Percentiles rank a stretch among this genome's conserved stretches.
Evolutionary conservation across 2,888 invertebrate species (phyloP).

Genomic region (Rhogogaster chlorosoma): DNA sequence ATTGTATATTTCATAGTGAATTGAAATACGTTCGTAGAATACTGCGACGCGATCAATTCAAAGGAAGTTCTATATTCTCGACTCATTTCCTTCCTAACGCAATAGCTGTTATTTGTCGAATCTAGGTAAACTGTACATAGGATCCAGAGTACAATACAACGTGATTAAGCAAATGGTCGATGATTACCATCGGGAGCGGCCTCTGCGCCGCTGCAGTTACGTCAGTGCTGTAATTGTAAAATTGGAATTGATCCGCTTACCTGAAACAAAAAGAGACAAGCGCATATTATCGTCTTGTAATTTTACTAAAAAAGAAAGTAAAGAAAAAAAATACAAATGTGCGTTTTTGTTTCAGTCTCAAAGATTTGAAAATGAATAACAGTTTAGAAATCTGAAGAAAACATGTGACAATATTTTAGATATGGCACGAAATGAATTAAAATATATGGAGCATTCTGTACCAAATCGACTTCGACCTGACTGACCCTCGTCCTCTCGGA

Average conservation of each 20-base stretch:
- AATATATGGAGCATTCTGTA: too few relatives aligned
- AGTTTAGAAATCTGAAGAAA: neutral
- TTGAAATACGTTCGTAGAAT: neutral
- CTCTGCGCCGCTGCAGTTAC: neutral
- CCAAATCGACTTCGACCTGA: too few relatives aligned
- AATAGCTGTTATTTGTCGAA: neutral
- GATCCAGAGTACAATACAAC: constrained; percentile 18
- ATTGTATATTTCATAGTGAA: neutral
- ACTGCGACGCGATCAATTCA: neutral
- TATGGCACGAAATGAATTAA: too few relatives aligned
- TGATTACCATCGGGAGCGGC: constrained; percentile 36
- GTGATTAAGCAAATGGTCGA: constrained; percentile 30
- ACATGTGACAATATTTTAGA: too few relatives aligned
- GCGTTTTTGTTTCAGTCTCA: neutral
- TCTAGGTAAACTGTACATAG: constrained; percentile 19
- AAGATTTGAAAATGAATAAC: neutral
- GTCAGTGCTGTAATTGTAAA: constrained; percentile 13
- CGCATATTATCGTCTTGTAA: too few relatives aligned
- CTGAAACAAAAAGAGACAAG: constrained; percentile 23
- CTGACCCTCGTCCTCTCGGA: too few relatives aligned
- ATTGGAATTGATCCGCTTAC: constrained; percentile 27
- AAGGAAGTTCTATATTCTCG: neutral
- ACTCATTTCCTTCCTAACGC: constrained; percentile 4
- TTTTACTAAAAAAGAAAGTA: too few relatives aligned
- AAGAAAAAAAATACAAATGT: too few relatives aligned